These are phyloP conservation scores for Pachyuromys duprasi DNA, from an alignment of 2,797 vertebrate genomes.

Conservation along the genomic window DNA sequence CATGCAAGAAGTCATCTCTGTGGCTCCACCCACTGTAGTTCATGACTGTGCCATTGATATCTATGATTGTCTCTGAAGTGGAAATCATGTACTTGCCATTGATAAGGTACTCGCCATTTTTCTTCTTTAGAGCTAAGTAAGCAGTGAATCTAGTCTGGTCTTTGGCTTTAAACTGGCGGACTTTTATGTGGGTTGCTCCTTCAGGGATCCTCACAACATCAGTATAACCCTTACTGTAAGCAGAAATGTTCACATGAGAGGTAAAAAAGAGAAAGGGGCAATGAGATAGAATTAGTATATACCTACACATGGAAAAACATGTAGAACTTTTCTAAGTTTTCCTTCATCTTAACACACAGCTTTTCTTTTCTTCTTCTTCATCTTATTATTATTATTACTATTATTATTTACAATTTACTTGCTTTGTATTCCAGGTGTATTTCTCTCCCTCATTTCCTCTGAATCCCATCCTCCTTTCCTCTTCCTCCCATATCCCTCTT, in stretches of 20 bases:
- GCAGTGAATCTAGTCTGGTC: slow-evolving; percentile 95
- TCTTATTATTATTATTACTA: too few species aligned
- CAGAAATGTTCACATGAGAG: not conserved
- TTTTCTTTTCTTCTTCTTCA: not conserved
- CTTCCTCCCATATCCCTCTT: too few species aligned
- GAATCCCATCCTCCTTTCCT: too few species aligned
- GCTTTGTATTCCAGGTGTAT: too few species aligned
- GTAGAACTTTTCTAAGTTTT: slow-evolving; percentile 3
- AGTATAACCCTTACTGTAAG: slow-evolving; percentile 96
- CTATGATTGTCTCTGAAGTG: slow-evolving; percentile 96
- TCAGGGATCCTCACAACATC: slow-evolving; percentile 97
- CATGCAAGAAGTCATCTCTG: slow-evolving; percentile 94
- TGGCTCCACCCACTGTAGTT: slow-evolving; percentile 99
- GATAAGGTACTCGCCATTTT: slow-evolving; percentile 94
- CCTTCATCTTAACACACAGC: not conserved
- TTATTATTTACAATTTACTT: too few species aligned
- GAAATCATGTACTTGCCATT: slow-evolving; percentile 99
- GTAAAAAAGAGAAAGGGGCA: not conserved
- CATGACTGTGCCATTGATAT: slow-evolving; percentile 95
- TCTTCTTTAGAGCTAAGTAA: slow-evolving; percentile 95
- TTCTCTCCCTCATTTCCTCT: too few species aligned
- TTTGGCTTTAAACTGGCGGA: slow-evolving; percentile 97
- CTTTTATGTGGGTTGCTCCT: slow-evolving; percentile 97
- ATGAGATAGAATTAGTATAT: slow-evolving; percentile 6
- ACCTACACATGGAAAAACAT: not conserved